Evolutionary conservation across 2,888 invertebrate genomes (phyloP).

Genomic region (Andrena fulva): DNA sequence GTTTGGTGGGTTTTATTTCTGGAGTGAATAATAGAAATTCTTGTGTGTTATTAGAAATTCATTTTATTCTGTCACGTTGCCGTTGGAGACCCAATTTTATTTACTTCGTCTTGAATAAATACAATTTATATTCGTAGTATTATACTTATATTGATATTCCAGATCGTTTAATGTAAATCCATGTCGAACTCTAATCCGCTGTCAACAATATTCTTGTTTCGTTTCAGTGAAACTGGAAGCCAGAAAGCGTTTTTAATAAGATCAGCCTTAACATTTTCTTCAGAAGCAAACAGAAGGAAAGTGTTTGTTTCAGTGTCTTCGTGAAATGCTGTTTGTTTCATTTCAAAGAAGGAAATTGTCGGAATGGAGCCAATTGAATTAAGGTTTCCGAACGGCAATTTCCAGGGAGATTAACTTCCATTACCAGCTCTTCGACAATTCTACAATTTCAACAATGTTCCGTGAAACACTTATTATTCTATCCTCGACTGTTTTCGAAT

Average conservation of each 20-base stretch:
- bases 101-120: too few species aligned
- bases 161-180: too few species aligned
- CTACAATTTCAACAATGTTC: not conserved
- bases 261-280: not conserved
- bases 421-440: not conserved
- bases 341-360: not conserved
- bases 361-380: not conserved
- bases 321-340: not conserved
- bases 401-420: conserved; percentile 19
- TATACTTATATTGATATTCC: too few species aligned
- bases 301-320: not conserved
- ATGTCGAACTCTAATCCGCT: too few species aligned
- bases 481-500: not conserved
- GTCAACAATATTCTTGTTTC: too few species aligned
- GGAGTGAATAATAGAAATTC: too few species aligned
- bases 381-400: not conserved
- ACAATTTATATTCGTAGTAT: too few species aligned
- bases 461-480: not conserved
- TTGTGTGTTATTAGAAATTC: too few species aligned
- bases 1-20: too few species aligned
- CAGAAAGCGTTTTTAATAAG: not conserved
- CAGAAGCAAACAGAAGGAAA: not conserved
- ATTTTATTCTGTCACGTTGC: too few species aligned
- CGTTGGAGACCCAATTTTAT: too few species aligned
- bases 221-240: too few species aligned